Evolutionary conservation across 1,140 invertebrate species (phyloP), one percentile per base, ranked within the genome.

Genomic region (Ips typographus): DNA sequence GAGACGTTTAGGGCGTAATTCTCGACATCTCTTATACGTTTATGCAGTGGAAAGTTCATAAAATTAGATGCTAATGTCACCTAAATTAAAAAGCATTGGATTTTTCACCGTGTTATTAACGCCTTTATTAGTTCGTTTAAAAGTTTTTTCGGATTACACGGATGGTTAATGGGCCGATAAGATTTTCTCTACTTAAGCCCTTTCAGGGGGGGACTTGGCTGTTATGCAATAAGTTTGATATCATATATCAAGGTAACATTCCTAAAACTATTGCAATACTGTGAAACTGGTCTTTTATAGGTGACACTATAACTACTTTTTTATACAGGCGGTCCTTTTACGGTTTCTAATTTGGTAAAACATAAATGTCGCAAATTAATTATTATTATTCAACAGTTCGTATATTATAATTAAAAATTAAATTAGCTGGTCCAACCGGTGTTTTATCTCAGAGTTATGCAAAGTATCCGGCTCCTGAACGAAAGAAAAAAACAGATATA

Each of bases 291-390:
- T 67, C 56, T 59, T 67, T 59, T 67, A 67, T 58, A 59, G 43
- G 55, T 58, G 65, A 22, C 22, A 67, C 65, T 42, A 56, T 65
- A 65, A 65, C 40, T 38, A 22, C 53, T 22, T 22, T 4, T 56
- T 57, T 43, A 55, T 38, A 59, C 39, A 37, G 36, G 65, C 65
- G 65, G 65, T 44, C 38, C 56, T 43, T 67, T 59, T 59, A 40
- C 44, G 59, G 65, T 8, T 59, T 67, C 59, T 67, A 58, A 67
- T 67, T 67, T 59, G 37, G 6, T 44, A 40, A 59, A 59, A 67
- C 22, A 67, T 67, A 67, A 67, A 67, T 67, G 65, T 67, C 55
- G 47, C 65, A 56, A 67, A 67, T 67, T 58, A 67, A 67, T 67
- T 59, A 67, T 67, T 59, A 67, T 56, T 56, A 22, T 55, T 55